These are phyloP conservation scores for Menidia menidia DNA, from an alignment of 2,797 vertebrate genomes.

Conservation along the genomic window DNA sequence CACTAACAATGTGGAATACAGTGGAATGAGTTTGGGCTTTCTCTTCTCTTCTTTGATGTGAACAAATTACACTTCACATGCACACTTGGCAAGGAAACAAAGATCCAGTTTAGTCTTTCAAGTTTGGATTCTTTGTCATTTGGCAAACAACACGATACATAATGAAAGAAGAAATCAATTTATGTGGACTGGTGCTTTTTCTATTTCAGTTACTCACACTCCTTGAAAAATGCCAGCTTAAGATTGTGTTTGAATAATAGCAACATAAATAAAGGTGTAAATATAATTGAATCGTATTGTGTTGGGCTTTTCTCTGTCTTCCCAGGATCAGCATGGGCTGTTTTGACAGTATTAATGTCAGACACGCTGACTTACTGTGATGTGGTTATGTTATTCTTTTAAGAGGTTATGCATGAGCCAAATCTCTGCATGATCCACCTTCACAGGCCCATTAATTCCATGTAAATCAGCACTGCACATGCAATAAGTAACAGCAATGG, in stretches of 20 bases:
- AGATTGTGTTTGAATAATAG: conserved; percentile 3
- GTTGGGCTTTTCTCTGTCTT: background rate
- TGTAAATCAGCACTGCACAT: conserved; percentile 10
- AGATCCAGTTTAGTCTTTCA: conserved; percentile 60
- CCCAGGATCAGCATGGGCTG: conserved; percentile 7
- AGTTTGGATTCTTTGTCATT: conserved; percentile 62
- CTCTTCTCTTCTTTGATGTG: conserved; percentile 71
- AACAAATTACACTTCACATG: conserved; percentile 73
- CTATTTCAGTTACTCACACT: conserved; percentile 1
- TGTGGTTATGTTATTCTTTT: conserved; percentile 37
- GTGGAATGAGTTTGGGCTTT: conserved; percentile 68
- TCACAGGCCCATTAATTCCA: conserved; percentile 60
- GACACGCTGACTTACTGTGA: conserved; percentile 7
- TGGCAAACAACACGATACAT: conserved; percentile 46
- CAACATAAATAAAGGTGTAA: background rate
- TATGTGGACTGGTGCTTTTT: conserved; percentile 24
- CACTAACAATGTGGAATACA: conserved; percentile 66
- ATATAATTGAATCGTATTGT: background rate
- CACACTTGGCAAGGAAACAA: conserved; percentile 61
- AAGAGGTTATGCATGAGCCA: conserved; percentile 78
- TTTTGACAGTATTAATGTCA: conserved; percentile 12
- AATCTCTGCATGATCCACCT: conserved; percentile 82
- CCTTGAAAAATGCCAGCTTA: conserved; percentile 1
- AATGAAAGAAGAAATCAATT: conserved; percentile 28
- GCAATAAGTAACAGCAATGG: conserved; percentile 8